A percentile compares a stretch with the other conserved stretches of the same genome.
These are phyloP conservation scores for Hydropotes inermis DNA, from an alignment of 2,113 vertebrate species.

Conservation along the genomic window DNA sequence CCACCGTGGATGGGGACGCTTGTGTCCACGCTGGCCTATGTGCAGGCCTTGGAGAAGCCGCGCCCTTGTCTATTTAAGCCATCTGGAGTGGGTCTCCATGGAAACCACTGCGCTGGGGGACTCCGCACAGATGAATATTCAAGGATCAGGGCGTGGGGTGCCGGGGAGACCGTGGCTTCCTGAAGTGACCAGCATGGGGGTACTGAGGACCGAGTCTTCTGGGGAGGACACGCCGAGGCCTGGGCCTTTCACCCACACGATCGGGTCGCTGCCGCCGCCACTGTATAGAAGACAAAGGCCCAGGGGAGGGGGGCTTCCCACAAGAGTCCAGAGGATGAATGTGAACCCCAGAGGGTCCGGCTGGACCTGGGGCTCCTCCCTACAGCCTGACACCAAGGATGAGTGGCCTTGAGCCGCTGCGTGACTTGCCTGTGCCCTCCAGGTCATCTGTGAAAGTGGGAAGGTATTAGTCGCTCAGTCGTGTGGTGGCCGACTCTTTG, in stretches of 20 bases:
- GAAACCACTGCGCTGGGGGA: slow-evolving; percentile 1
- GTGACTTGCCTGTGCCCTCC: fast-evolving
- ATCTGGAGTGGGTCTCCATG: slow-evolving; percentile 48
- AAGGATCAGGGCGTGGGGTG: neutral
- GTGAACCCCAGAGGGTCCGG: fast-evolving
- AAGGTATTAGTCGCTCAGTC: neutral
- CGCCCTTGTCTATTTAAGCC: neutral
- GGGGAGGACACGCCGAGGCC: neutral
- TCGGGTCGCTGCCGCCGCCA: fast-evolving
- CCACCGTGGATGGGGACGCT: fast-evolving
- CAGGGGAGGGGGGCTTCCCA: fast-evolving
- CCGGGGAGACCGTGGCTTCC: neutral
- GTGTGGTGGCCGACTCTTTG: neutral
- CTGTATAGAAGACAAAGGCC: fast-evolving
- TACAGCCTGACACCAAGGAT: fast-evolving
- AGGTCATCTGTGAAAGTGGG: neutral
- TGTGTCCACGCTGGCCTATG: fast-evolving
- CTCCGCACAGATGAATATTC: neutral
- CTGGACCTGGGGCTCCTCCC: no score
- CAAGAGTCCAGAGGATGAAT: fast-evolving
- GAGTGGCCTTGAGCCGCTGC: fast-evolving
- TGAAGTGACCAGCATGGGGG: fast-evolving
- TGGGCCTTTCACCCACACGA: fast-evolving
- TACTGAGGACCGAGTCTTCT: neutral
- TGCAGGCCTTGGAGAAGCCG: neutral